Evolutionary conservation across 2,113 vertebrate species (phyloP).

Genomic region (Hipposideros armiger): DNA sequence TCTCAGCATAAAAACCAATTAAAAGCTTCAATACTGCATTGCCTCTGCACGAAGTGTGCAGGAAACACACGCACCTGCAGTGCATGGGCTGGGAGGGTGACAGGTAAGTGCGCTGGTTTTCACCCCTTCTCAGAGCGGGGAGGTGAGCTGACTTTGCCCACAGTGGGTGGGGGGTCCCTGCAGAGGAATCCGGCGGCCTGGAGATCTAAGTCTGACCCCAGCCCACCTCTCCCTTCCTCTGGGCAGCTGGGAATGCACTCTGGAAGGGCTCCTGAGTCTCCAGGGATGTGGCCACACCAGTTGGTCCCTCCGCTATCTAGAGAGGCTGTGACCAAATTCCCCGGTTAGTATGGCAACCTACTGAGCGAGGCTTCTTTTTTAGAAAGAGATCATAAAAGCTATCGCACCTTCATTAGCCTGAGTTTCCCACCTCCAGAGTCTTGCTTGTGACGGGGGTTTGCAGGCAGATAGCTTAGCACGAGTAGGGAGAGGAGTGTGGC

Average conservation of each 20-base stretch:
- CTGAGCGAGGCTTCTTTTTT: background rate
- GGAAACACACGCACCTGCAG: background rate
- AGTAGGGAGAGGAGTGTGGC: background rate
- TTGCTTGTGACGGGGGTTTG: background rate
- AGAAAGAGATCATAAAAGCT: background rate
- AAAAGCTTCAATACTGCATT: conserved; percentile 73
- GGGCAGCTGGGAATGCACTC: accelerated
- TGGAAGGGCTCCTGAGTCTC: background rate
- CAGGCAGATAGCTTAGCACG: background rate
- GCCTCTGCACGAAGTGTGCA: background rate
- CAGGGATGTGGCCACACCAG: background rate
- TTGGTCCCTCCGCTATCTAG: background rate
- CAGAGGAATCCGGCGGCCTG: background rate
- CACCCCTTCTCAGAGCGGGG: background rate
- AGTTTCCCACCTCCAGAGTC: background rate
- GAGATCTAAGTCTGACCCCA: background rate
- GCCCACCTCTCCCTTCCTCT: background rate
- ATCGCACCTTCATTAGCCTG: background rate
- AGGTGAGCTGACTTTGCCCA: background rate
- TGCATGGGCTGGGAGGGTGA: no score
- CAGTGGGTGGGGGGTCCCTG: no score
- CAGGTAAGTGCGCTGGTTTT: accelerated
- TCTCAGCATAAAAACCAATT: conserved; percentile 84
- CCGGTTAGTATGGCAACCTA: accelerated
- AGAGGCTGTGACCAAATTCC: background rate